Evolutionary conservation across 2,888 invertebrate species (phyloP).

Genomic region (Encarsia formosa): DNA sequence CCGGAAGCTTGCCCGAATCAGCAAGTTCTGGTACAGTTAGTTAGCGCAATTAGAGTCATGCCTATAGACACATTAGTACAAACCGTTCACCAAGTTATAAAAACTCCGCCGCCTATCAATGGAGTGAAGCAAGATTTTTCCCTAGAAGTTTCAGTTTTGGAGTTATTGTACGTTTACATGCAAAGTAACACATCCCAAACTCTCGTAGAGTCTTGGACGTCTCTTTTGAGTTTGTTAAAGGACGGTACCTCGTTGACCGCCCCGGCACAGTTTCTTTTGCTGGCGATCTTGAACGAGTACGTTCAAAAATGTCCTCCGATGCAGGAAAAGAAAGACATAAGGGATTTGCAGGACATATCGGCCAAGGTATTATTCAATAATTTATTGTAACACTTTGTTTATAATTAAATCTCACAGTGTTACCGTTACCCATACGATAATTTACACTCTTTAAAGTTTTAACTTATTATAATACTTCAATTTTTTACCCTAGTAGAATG

Average conservation of each 20-base stretch:
- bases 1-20: constrained; percentile 67
- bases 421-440: no score
- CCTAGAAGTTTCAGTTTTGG: constrained; percentile 76
- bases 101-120: constrained; percentile 65
- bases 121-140: constrained; percentile 60
- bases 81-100: constrained; percentile 76
- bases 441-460: no score
- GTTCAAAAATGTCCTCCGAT: constrained; percentile 75
- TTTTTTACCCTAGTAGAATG: no score
- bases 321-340: constrained; percentile 74
- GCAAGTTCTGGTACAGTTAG: constrained; percentile 71
- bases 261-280: constrained; percentile 73
- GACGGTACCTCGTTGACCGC: constrained; percentile 71
- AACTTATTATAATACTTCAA: neutral
- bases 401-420: no score
- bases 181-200: constrained; percentile 65
- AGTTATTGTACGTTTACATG: constrained; percentile 73
- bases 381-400: no score
- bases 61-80: constrained; percentile 80
- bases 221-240: constrained; percentile 68
- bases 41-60: constrained; percentile 77
- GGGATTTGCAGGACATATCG: constrained; percentile 73
- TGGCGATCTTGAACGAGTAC: constrained; percentile 77
- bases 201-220: constrained; percentile 73
- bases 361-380: no score